phyloP scores from a whole-genome alignment of 1,140 invertebrate genomes.

The Drosophila quadrilineata region DNA sequence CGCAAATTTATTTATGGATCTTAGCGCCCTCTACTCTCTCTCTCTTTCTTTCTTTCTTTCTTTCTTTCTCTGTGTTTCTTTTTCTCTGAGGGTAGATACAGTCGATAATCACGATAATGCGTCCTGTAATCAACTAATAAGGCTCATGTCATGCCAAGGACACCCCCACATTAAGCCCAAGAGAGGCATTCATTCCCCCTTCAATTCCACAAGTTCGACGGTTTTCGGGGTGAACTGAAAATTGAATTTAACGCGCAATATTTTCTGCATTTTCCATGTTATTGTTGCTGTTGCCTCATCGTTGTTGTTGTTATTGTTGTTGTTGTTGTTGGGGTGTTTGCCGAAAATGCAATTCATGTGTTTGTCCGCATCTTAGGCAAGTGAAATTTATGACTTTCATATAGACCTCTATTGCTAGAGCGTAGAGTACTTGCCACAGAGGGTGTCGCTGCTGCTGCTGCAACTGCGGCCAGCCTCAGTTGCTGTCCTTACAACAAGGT shows the following conservation, averaged over 20 bases:
- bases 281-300: slow-evolving; percentile 5
- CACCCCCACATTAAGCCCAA: slow-evolving; percentile 35
- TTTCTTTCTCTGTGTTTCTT: slow-evolving; percentile 11
- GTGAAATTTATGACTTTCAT: slow-evolving; percentile 72
- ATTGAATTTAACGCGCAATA: slow-evolving; percentile 81
- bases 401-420: slow-evolving; percentile 43
- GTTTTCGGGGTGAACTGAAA: slow-evolving; percentile 49
- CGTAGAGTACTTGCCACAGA: too few species aligned
- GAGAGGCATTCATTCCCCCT: neutral
- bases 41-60: too few species aligned
- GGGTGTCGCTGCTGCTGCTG: too few species aligned
- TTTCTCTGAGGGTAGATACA: slow-evolving; percentile 38
- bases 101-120: slow-evolving; percentile 81
- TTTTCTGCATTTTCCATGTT: slow-evolving; percentile 76
- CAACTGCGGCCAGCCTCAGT: slow-evolving; percentile 67
- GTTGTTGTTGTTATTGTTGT: neutral
- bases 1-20: slow-evolving; percentile 60
- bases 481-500: too few species aligned
- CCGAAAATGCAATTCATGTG: slow-evolving; percentile 78
- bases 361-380: slow-evolving; percentile 46
- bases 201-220: neutral
- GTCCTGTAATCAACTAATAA: slow-evolving; percentile 82
- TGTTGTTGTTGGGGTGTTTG: slow-evolving; percentile 44
- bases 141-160: slow-evolving; percentile 65
- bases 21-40: too few species aligned